Base-by-base conservation (phyloP, 2,888 invertebrate genomes). In the Sphaerophoria rueppellii region DNA sequence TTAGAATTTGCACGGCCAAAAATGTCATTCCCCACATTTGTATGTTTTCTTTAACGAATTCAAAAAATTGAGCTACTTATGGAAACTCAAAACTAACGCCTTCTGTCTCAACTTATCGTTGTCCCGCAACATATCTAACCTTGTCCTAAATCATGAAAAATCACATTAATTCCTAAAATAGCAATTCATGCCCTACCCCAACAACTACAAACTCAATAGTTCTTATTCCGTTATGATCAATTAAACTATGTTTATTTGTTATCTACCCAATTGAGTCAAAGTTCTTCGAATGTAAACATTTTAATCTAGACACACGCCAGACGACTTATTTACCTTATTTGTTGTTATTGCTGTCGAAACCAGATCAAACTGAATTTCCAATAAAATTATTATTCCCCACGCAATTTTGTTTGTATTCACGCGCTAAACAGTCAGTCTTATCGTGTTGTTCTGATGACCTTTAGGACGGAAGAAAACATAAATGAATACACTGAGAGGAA, bases 291-390 rank as follows among this genome's bases (percentile, higher is more conserved):
- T 43, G 43, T 43, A 43, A 43, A 43, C 43, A 43, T 4, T 43
- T 43, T 43, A 43, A 43, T 43, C 43, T 43, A 43, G 43, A 43
- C 43, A 43, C 43, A 43, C 43, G 43, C 43, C 43, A 43, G 43
- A 43, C 43, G 40, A 40, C 9, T 6, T 9, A 6, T 9, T 9
- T 43, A 12, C 9, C 12, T 43, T 43, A 11, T 43, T n/a, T 43
- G 4, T 43, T 43, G 9, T 9, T 40, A 7, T 6, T 40, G 1
- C 40, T 7, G 6, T 40, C 9, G 4, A 43, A 43, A 11, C 43
- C 43, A 43, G 43, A 43, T 43, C 11, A 9, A 43, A 43, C 43
- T 43, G 43, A 43, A 43, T 43, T 43, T 12, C 12, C 43, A 43
- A 43, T 43, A 43, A 24, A 24, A 43, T 43, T 43, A 43, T 43